phyloP scores from a whole-genome alignment of 2,888 invertebrate genomes.

The Epistrophe eligans region DNA sequence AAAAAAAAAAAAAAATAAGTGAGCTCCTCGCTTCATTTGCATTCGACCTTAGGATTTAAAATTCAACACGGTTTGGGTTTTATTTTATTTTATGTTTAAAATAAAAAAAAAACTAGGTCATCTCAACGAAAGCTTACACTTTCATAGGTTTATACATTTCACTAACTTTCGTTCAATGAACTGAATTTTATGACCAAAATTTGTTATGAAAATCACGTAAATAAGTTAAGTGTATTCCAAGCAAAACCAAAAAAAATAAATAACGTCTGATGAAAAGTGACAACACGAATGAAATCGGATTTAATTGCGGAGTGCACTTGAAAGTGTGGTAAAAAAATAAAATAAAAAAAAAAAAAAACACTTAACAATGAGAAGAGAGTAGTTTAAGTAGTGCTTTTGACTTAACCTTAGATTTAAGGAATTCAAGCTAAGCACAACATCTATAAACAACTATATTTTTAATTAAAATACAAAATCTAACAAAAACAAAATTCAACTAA shows the following conservation, averaged over 20 bases:
- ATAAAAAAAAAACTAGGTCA: slow-evolving; percentile 30
- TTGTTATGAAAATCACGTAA: slow-evolving; percentile 55
- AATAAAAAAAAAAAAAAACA: background rate
- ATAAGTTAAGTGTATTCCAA: slow-evolving; percentile 42
- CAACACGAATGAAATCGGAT: slow-evolving; percentile 12
- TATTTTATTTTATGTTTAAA: background rate
- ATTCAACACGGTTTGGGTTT: slow-evolving; percentile 31
- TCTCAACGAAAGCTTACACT: slow-evolving; percentile 57
- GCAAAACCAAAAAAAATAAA: slow-evolving; percentile 16
- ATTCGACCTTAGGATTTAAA: slow-evolving; percentile 61
- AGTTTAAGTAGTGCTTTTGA: background rate
- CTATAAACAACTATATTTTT: background rate
- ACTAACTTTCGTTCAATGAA: slow-evolving; percentile 54
- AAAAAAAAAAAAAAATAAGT: slow-evolving; percentile 13
- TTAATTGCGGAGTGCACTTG: slow-evolving; percentile 1
- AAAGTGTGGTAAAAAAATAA: slow-evolving; percentile 24
- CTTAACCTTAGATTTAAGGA: background rate
- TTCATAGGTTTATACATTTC: slow-evolving; percentile 38
- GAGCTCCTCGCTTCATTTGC: slow-evolving; percentile 41
- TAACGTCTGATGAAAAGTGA: slow-evolving; percentile 15
- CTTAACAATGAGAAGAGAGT: background rate
- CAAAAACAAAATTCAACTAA: background rate
- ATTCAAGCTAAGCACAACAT: background rate
- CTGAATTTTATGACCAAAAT: slow-evolving; percentile 32
- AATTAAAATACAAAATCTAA: background rate